Conservation (phyloP, 1,140 invertebrate genomes). For the Agrilus planipennis region DNA sequence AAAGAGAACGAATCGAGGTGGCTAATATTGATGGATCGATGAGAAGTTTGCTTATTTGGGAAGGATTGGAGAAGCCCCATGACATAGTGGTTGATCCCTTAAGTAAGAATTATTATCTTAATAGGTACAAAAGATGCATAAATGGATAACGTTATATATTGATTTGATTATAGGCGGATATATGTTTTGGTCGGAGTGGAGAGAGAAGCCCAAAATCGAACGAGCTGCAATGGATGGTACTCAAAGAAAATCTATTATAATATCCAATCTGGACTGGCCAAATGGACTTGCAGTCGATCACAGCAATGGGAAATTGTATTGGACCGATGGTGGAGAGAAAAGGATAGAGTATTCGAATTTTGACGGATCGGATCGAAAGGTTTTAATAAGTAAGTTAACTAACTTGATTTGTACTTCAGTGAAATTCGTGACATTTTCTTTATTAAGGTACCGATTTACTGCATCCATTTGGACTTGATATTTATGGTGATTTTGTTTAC, state of each 20-base stretch:
- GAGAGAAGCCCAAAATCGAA: constrained; percentile 68
- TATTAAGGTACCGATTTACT: constrained; percentile 38
- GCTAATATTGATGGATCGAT: constrained; percentile 64
- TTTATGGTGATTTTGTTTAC: constrained; percentile 74
- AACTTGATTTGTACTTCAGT: not conserved
- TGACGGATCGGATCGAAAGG: constrained; percentile 61
- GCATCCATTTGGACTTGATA: constrained; percentile 76
- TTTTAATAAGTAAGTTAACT: constrained; percentile 44
- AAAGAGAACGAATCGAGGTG: constrained; percentile 70
- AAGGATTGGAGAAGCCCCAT: constrained; percentile 67
- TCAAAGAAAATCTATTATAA: constrained; percentile 50
- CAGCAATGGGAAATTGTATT: constrained; percentile 54
- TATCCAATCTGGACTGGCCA: constrained; percentile 62
- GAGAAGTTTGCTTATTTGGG: constrained; percentile 64
- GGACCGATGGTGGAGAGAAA: constrained; percentile 71
- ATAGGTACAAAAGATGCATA: too few species aligned
- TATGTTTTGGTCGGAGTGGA: constrained; percentile 90
- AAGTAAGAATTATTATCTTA: constrained; percentile 32
- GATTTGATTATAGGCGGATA: constrained; percentile 44
- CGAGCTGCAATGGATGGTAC: constrained; percentile 79
- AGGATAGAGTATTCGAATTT: constrained; percentile 73
- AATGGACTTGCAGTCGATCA: constrained; percentile 75
- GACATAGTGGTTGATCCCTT: constrained; percentile 76
- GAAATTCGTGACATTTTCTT: not conserved
- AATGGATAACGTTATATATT: too few species aligned